phyloP scores from a whole-genome alignment of 1,140 invertebrate genomes.

The Hylyphantes graminicola region DNA sequence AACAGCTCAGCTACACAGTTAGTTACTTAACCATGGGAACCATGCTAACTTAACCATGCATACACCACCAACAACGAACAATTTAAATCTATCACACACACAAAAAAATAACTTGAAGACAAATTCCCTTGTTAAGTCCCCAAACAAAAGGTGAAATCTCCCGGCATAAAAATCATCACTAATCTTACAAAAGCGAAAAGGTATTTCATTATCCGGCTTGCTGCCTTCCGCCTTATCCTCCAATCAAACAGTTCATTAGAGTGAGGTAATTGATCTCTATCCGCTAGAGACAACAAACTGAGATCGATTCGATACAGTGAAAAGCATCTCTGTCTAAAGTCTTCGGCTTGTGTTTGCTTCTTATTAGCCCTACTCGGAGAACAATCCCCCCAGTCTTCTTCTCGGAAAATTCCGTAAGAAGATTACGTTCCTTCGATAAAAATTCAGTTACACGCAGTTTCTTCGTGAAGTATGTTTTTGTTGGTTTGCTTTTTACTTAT shows the following conservation, averaged over 20 bases:
- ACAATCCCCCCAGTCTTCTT: neutral
- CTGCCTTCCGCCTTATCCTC: neutral
- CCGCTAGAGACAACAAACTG: neutral
- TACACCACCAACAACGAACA: too few species aligned
- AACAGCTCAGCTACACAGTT: too few species aligned
- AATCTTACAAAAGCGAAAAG: neutral
- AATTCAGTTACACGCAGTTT: constrained; percentile 2
- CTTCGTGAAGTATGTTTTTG: neutral
- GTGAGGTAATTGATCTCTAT: constrained; percentile 1
- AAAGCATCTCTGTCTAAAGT: neutral
- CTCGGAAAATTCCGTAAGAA: neutral
- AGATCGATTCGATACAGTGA: neutral
- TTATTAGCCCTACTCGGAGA: neutral
- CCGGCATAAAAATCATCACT: too few species aligned
- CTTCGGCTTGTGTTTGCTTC: neutral
- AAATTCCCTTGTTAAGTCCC: too few species aligned
- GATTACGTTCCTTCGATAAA: neutral
- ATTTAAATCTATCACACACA: too few species aligned
- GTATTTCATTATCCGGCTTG: neutral
- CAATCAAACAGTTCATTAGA: constrained; percentile 19
- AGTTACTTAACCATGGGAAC: too few species aligned
- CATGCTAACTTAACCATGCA: too few species aligned
- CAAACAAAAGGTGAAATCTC: too few species aligned
- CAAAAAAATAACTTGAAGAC: too few species aligned
- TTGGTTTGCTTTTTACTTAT: neutral